These are phyloP conservation scores for Brachirus orientalis DNA, from an alignment of 2,113 vertebrate genomes.

Conservation along the genomic window DNA sequence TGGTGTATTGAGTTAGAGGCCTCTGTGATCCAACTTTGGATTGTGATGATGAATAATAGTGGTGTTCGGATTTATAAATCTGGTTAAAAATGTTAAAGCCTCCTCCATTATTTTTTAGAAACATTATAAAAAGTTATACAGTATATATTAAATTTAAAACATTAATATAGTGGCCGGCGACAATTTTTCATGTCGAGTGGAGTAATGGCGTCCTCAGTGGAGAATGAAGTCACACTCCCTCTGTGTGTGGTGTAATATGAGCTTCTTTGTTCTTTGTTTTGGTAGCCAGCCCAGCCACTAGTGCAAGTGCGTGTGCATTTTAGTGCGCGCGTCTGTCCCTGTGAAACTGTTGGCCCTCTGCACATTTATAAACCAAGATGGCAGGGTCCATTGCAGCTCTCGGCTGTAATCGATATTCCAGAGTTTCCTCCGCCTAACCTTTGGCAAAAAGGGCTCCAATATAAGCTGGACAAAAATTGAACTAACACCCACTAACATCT, in stretches of 20 bases:
- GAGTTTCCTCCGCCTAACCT: background rate
- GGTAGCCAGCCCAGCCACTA: background rate
- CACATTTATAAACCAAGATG: background rate
- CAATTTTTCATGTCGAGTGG: background rate
- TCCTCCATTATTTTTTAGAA: too few relatives aligned
- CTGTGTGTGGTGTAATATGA: constrained; percentile 1
- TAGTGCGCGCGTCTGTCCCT: background rate
- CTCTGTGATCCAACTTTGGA: constrained; percentile 21
- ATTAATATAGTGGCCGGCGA: background rate
- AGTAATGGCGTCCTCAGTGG: background rate
- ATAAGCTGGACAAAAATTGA: too few relatives aligned
- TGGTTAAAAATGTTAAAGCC: constrained; percentile 45
- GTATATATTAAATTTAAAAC: background rate
- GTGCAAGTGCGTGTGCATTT: background rate
- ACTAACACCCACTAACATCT: constrained; percentile 1
- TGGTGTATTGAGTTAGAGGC: too few relatives aligned
- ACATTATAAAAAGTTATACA: constrained; percentile 10
- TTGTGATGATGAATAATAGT: too few relatives aligned
- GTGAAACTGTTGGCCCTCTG: background rate
- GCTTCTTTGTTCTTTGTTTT: background rate
- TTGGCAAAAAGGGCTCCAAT: background rate
- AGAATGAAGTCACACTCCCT: background rate
- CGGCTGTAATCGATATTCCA: background rate
- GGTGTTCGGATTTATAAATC: constrained; percentile 38
- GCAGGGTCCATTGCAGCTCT: background rate